A percentile compares a stretch with the other conserved stretches of the same genome.
phyloP scores from a whole-genome alignment of 1,140 invertebrate genomes.

The Eueides isabella region DNA sequence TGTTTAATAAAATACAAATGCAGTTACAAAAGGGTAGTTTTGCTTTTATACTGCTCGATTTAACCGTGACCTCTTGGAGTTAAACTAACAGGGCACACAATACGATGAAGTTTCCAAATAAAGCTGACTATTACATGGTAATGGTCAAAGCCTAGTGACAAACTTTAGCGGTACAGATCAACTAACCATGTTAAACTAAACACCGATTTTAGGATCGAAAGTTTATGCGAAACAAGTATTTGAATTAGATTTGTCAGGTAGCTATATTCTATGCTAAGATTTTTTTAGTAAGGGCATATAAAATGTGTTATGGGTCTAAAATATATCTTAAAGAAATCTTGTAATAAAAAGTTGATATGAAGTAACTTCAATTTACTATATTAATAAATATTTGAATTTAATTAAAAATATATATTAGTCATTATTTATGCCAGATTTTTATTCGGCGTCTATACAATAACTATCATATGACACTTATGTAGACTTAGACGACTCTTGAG shows the following conservation, averaged over 20 bases:
- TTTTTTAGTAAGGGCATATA: too few species aligned
- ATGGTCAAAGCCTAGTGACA: conserved; percentile 21
- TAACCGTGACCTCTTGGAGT: conserved; percentile 28
- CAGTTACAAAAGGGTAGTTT: conserved; percentile 24
- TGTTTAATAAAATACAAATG: conserved; percentile 22
- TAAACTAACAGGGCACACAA: conserved; percentile 20
- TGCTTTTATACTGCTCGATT: conserved; percentile 24
- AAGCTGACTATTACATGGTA: conserved; percentile 28
- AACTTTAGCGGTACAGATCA: conserved; percentile 15
- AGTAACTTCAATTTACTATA: too few species aligned
- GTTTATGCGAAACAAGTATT: neutral
- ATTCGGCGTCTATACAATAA: too few species aligned
- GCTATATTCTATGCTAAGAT: neutral
- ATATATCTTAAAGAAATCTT: too few species aligned
- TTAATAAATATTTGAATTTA: too few species aligned
- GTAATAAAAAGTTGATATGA: too few species aligned
- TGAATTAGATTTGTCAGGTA: neutral
- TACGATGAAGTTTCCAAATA: conserved; percentile 29
- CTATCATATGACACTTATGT: too few species aligned
- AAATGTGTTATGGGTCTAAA: too few species aligned
- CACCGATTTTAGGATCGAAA: conserved; percentile 14
- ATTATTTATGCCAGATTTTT: too few species aligned
- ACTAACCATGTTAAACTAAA: neutral
- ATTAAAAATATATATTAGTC: too few species aligned
- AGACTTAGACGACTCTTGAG: too few species aligned